Evolutionary conservation across 2,113 vertebrate species (phyloP).

Genomic region (Cyprinus carpio): DNA sequence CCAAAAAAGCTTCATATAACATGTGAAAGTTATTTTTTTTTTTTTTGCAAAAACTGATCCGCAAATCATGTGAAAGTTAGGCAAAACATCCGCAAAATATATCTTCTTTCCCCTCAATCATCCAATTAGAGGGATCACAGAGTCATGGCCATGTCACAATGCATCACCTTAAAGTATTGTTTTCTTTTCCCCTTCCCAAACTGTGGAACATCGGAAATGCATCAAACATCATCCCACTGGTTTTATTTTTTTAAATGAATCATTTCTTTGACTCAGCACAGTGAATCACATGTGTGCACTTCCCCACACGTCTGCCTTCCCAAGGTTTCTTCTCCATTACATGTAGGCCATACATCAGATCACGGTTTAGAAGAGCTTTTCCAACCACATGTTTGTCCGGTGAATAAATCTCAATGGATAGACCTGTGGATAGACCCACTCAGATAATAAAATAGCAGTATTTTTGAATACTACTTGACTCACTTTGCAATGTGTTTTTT

Average conservation of each 20-base stretch:
- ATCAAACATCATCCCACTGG: background rate
- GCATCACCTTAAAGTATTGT: background rate
- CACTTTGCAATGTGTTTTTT: background rate
- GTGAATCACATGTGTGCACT: conserved; percentile 14
- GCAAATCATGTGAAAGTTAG: background rate
- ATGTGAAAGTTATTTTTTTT: too few species aligned
- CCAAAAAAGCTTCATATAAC: too few species aligned
- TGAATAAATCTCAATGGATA: background rate
- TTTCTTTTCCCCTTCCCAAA: background rate
- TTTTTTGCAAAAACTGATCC: too few species aligned
- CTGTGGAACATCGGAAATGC: background rate
- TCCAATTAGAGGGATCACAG: background rate
- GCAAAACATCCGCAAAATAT: background rate
- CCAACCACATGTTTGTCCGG: background rate
- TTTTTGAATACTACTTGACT: background rate
- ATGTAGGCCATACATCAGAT: background rate
- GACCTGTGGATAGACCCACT: background rate
- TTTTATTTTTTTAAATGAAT: background rate
- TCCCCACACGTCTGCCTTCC: background rate
- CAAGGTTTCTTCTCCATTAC: background rate
- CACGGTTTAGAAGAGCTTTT: conserved; percentile 2
- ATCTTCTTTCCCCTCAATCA: background rate
- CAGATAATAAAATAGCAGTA: background rate
- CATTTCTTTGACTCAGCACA: background rate
- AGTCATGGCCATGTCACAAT: background rate